Percentiles rank a stretch among this genome's conserved stretches.
Evolutionary conservation across 2,797 vertebrate genomes (phyloP).

Genomic region (Lateolabrax maculatus): DNA sequence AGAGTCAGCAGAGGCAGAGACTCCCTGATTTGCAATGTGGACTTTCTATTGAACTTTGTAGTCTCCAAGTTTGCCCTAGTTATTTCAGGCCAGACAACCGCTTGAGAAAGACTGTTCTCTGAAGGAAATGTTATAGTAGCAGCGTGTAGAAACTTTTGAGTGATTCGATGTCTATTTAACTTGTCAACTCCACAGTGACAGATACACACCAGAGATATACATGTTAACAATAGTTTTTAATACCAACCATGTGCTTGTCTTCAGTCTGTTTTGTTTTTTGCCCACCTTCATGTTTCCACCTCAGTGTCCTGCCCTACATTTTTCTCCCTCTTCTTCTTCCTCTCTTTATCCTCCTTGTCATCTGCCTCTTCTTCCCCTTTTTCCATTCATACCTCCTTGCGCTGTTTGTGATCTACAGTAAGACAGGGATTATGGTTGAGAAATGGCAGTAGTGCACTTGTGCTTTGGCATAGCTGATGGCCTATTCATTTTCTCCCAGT

Average conservation of each 20-base stretch:
- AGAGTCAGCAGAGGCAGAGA: no score
- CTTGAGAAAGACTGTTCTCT: no score
- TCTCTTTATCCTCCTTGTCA: slow-evolving; percentile 4
- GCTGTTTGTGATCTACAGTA: slow-evolving; percentile 57
- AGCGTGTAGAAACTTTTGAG: neutral
- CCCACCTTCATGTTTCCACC: neutral
- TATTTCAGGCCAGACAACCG: neutral
- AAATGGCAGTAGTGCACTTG: slow-evolving; percentile 41
- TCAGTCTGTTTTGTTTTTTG: neutral
- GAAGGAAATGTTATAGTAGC: neutral
- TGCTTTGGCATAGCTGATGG: slow-evolving; percentile 48
- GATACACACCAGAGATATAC: neutral
- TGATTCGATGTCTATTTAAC: neutral
- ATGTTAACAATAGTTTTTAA: neutral
- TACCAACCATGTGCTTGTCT: neutral
- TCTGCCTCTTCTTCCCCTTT: slow-evolving; percentile 2
- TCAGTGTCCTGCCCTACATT: slow-evolving; percentile 6
- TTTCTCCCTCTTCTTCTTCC: slow-evolving; percentile 4
- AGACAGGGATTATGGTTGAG: slow-evolving; percentile 58
- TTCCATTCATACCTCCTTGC: slow-evolving; percentile 39
- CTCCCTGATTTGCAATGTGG: no score
- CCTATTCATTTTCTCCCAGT: slow-evolving; percentile 58
- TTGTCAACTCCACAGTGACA: neutral
- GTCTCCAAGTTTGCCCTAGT: no score
- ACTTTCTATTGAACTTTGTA: no score